Evolutionary conservation across 2,888 invertebrate genomes (phyloP).

Genomic region (Dyspetes luteomarginatus): DNA sequence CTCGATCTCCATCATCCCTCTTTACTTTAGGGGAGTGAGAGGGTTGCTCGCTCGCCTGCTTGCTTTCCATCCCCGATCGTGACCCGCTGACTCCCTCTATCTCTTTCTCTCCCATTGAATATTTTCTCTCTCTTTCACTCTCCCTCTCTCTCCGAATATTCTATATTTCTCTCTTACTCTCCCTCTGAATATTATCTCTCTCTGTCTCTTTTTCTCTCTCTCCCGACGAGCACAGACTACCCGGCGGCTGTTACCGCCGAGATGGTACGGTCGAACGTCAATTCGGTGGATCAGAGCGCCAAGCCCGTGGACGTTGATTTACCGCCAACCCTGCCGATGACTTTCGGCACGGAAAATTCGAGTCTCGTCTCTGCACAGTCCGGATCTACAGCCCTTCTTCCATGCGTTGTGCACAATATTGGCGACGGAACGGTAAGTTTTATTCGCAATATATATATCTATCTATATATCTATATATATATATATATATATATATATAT

Average conservation of each 20-base stretch:
- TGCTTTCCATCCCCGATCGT: slow-evolving; percentile 48
- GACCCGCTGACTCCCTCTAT: slow-evolving; percentile 30
- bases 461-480: slow-evolving; percentile 45
- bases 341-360: slow-evolving; percentile 93
- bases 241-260: slow-evolving; percentile 77
- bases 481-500: slow-evolving; percentile 45
- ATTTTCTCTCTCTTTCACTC: slow-evolving; percentile 35
- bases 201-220: slow-evolving; percentile 26
- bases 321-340: slow-evolving; percentile 86
- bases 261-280: slow-evolving; percentile 75
- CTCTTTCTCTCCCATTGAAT: slow-evolving; percentile 6
- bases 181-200: slow-evolving; percentile 15
- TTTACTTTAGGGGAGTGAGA: slow-evolving; percentile 35
- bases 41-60: slow-evolving; percentile 30
- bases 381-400: slow-evolving; percentile 92
- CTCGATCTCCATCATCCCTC: slow-evolving; percentile 57
- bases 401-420: slow-evolving; percentile 93
- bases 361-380: slow-evolving; percentile 92
- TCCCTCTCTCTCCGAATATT: slow-evolving; percentile 28
- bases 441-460: slow-evolving; percentile 12
- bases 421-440: slow-evolving; percentile 94
- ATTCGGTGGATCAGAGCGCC: slow-evolving; percentile 76
- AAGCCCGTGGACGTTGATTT: slow-evolving; percentile 79
- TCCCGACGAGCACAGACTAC: slow-evolving; percentile 70
- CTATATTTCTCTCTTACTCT: slow-evolving; percentile 24